A percentile compares a stretch with the other conserved stretches of the same genome.
Evolutionary conservation across 2,888 invertebrate genomes (phyloP).

Genomic region (Chironomus riparius): DNA sequence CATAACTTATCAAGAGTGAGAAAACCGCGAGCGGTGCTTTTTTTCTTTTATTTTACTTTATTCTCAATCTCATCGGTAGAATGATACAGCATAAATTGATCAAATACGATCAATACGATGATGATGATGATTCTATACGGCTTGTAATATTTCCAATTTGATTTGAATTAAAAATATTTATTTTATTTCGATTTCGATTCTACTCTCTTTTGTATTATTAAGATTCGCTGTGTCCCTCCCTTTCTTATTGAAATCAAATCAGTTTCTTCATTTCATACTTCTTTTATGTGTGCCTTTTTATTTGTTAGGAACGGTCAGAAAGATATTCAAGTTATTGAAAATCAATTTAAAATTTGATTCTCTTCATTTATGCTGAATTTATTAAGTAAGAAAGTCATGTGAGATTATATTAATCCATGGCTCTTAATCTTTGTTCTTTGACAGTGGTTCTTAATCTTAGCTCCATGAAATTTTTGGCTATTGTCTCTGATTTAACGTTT

Average conservation of each 20-base stretch:
- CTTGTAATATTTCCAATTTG: not conserved
- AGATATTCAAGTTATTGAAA: not conserved
- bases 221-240: not conserved
- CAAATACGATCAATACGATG: conserved; percentile 13
- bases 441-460: too few species aligned
- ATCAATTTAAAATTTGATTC: conserved; percentile 16
- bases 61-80: not conserved
- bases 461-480: too few species aligned
- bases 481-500: too few species aligned
- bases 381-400: not conserved
- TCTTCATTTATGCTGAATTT: not conserved
- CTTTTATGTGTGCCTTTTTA: too few species aligned
- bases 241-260: too few species aligned
- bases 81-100: conserved; percentile 15
- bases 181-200: conserved; percentile 26
- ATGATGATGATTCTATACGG: conserved; percentile 22
- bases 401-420: not conserved
- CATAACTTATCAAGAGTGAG: not conserved
- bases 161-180: conserved; percentile 24
- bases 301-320: too few species aligned
- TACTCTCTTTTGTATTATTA: not conserved
- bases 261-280: too few species aligned
- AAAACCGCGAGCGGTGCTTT: not conserved
- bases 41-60: not conserved
- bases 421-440: too few species aligned